Base-by-base conservation (phyloP, 1,140 invertebrate genomes). In the Agrypnia vestita region DNA sequence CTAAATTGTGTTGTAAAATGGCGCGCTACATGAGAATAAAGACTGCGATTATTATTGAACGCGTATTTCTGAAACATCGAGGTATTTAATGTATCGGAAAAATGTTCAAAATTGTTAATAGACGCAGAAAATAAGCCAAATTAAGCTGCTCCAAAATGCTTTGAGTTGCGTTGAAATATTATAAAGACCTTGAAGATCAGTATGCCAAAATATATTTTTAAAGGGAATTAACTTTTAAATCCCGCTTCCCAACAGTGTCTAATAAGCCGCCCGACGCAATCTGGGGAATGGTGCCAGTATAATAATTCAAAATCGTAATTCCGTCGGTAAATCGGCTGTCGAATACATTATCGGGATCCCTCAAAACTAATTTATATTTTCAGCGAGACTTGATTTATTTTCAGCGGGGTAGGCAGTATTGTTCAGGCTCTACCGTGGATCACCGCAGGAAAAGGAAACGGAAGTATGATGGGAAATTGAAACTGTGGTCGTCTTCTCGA, bases 221-320 rank as follows among this genome's bases (percentile, higher is more conserved):
- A 55, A 55, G 47, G 35, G 49, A 73, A 73, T 73, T 53, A 73
- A 55, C 43, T 69, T 49, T 55, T 73, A 53, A 73, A 46, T 71
- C 67, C 25, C 17, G 46, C 67, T 10, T n/a, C 69, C 21, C 49
- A 11, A 12, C 69, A 73, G 49, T 53, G 53, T 73, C 69, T 12
- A 73, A 73, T 73, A 73, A 73, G 69, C 69, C 69, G n/a, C 53
- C 69, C 69, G 17, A 73, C 17, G 46, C 47, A 51, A 73, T 73
- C 49, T 55, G 12, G 25, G 19, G 53, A 53, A 25, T 73, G 25
- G 1, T 69, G 17, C 49, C 21, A 11, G 11, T 44, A 73, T 73
- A 73, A 73, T 73, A 73, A 73, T 73, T 73, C 69, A 73, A 73
- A 73, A 73, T 73, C 69, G 53, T 73, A 73, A 73, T 73, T 51